Conservation (phyloP, 64 coral and sea anemone genomes). For the Stylophora pistillata region DNA sequence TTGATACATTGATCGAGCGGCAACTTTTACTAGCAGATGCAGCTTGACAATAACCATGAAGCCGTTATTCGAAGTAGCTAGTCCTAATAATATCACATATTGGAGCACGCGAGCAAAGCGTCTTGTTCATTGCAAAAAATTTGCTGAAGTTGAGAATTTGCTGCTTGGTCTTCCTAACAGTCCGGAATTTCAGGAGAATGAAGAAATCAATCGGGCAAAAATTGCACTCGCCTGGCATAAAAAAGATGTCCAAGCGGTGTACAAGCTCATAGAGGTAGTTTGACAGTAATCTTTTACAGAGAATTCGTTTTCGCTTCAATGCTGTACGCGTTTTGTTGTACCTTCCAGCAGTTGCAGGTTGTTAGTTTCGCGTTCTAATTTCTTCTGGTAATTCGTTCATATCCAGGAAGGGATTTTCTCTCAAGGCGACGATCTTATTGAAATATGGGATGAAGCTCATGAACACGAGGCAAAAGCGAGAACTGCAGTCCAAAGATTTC, state of each 20-base stretch:
- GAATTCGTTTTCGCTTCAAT: background rate
- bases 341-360: background rate
- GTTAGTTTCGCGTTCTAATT: background rate
- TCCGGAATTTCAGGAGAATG: slow-evolving; percentile 4
- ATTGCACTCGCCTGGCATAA: slow-evolving; percentile 27
- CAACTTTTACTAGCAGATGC: no score
- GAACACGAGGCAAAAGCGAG: background rate
- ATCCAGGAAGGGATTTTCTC: slow-evolving; percentile 7
- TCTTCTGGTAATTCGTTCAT: background rate
- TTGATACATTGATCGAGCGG: background rate
- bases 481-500: slow-evolving; percentile 21
- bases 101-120: background rate
- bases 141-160: background rate
- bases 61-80: background rate
- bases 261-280: slow-evolving; percentile 21
- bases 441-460: slow-evolving; percentile 31
- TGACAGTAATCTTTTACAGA: background rate
- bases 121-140: slow-evolving; percentile 8
- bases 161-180: background rate
- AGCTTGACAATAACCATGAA: background rate
- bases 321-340: no score
- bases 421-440: slow-evolving; percentile 33
- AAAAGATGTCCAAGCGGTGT: slow-evolving; percentile 19
- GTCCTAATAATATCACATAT: background rate
- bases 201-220: slow-evolving; percentile 12